Evolutionary conservation across 2,797 vertebrate genomes (phyloP), one percentile per base, ranked within the genome.

Genomic region (Rhynchotus rufescens): DNA sequence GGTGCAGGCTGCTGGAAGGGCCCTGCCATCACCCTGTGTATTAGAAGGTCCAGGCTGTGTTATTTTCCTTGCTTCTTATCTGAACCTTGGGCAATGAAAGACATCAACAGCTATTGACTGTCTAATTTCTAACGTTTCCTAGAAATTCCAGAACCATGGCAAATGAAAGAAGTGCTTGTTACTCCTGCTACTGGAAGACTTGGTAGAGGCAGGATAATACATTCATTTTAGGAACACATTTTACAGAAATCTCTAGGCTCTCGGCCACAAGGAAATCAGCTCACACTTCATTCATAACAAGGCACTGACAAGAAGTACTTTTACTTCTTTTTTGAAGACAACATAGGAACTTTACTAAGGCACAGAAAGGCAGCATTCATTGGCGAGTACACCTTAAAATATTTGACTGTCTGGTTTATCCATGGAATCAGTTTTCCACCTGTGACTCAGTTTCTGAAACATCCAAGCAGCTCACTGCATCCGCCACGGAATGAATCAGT

Each of bases 61-160:
- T 54, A 62, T 76, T 82, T 88, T 81, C 38, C 88, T 45, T 72
- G 25, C 34, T 78, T 73, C 42, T 73, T 59, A 38, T 93, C 90
- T 89, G 74, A n/a, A 47, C 69, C 51, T 61, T 32, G 51, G 54
- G 72, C 49, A 86, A 54, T 76, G 61, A 75, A 86, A 86, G 80
- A 66, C 73, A 95, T 81, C 88, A 28, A 51, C 59, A 86, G 40
- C 57, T 88, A 88, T 72, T 88, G 86, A 64, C n/a, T 92, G 42
- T n/a, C 68, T 59, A 83, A 88, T 45, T 92, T 86, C 86, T 88
- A 54, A 36, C 86, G 77, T 75, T 88, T 96, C 78, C 84, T 94
- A 88, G 91, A 84, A 5, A 40, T 91, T 60, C 34, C 75, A 86
- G 51, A 60, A 72, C 72, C 62, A 47, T 80, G 66, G 84, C 62